A percentile compares a stretch with the other conserved stretches of the same genome.
Conservation (phyloP, 37 sponge, comb jelly and placozoan species). For the Bolinopsis microptera region DNA sequence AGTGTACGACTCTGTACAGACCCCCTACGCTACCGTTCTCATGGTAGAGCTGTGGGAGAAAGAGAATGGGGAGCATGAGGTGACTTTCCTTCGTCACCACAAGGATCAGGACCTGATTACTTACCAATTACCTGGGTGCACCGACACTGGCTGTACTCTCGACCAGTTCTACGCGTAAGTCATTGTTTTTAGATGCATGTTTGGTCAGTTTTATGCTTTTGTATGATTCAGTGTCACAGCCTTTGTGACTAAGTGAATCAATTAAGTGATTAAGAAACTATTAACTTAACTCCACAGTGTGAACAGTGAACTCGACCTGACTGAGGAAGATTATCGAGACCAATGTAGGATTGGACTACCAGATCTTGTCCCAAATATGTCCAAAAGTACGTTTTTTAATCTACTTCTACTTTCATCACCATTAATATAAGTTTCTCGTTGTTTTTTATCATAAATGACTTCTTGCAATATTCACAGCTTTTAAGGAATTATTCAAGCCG, state of each 20-base stretch:
- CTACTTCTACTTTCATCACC: too few species aligned
- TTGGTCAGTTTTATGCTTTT: neutral
- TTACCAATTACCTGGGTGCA: constrained; percentile 38
- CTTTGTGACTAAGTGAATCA: too few species aligned
- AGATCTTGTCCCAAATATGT: neutral
- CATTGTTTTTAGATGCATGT: neutral
- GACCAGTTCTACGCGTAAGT: constrained; percentile 15
- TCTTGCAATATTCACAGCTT: too few species aligned
- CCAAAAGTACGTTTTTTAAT: neutral
- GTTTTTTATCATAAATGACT: too few species aligned
- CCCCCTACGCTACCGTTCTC: constrained; percentile 49
- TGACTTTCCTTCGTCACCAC: constrained; percentile 32
- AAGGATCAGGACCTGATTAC: constrained; percentile 9
- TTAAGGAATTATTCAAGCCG: too few species aligned
- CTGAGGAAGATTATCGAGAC: neutral
- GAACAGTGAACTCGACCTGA: neutral
- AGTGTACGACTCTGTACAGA: constrained; percentile 21
- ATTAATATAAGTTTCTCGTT: too few species aligned
- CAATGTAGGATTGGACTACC: neutral
- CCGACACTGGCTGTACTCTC: neutral
- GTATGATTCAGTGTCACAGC: too few species aligned
- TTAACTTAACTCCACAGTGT: too few species aligned
- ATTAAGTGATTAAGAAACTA: too few species aligned
- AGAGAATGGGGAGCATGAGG: neutral
- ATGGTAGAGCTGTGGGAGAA: constrained; percentile 36